Evolutionary conservation across 2,888 invertebrate species (phyloP), one percentile per base, ranked within the genome.

Genomic region (Drosophila mimetica): DNA sequence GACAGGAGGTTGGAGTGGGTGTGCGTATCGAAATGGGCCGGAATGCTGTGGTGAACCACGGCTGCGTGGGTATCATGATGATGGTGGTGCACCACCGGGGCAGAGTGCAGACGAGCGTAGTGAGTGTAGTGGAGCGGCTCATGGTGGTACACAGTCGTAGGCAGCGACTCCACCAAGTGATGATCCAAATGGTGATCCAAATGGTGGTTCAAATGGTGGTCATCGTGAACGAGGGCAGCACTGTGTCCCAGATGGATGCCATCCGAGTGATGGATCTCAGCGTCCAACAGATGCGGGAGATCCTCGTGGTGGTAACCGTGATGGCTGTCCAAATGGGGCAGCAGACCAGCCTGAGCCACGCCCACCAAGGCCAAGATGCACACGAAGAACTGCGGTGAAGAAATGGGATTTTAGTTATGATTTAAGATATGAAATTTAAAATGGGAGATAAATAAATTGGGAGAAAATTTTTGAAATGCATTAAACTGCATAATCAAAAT

Each of bases 231-330:
- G 47, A 90, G 75, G 4, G 90, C 84, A 1, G 91, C 83, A 28
- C 90, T 90, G 52, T 90, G 90, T 28, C 90, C 91, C 28, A 89
- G 61, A 53, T 91, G 91, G 3, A 90, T 77, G 66, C 90, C 90
- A 41, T 74, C 75, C 20, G 87, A 80, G 5, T 85, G 85, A 28
- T 77, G 86, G 8, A 79, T 77, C 57, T 89, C 89, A 34, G 77
- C 81, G 32, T 90, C 90, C 47, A 81, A 63, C 39, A 84, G 78
- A 50, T 89, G 89, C 1, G 69, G 22, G 37, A 77, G 53, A 4
- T 76, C 74, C 34, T 81, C 85, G 60, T 90, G 85, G 58, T 83
- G 82, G 64, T 90, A 90, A 9, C 57, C 86, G 32, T 74, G 55
- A 28, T 77, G 72, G 32, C 70, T 75, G 20, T 83, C 87, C 74